Base-by-base conservation (phyloP, 2,888 invertebrate species). In the Biston betularia region DNA sequence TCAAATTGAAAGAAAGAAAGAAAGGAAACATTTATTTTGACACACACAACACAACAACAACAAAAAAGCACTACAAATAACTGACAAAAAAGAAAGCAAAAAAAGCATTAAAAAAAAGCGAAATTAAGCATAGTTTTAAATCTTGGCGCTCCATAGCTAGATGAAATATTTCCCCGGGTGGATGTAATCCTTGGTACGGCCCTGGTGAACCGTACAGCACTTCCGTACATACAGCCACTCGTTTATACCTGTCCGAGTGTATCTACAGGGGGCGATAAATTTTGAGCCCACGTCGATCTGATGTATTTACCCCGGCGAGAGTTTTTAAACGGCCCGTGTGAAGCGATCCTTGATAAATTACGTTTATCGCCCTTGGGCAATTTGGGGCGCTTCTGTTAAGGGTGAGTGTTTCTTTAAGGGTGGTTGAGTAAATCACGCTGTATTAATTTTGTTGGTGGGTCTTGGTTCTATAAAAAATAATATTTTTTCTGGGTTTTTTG, bases 261-360 rank as follows among this genome's bases (percentile, higher is more conserved):
- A 72, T 69, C 79, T 74, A 72, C 73, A 70, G 74, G 72, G 75
- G 62, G 68, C 75, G 71, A 78, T 79, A 77, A 78, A 79, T 79
- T 73, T 71, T 70, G 62, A 68, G 70, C 69, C 71, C 66, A 67
- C 71, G 67, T 68, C 75, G 70, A 77, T 75, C 73, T 75, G 79
- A 76, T 76, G 76, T 79, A 79, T 80, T 77, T 80, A 78, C 77
- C 72, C 79, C 77, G 73, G 70, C 40, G 79, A 75, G 80, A 76
- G 74, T 79, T 79, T 79, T 80, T 74, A 71, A 74, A 75, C 77
- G 74, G 65, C 49, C 66, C 74, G 73, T 75, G 76, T 76, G 77
- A 75, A 79, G 72, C 74, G 77, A 72, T 79, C 78, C 76, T 75
- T 79, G 82, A 80, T 81, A 79, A 78, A 79, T 77, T 74, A 68